Evolutionary conservation across 2,888 invertebrate genomes (phyloP).

Genomic region (Apeira syringaria): DNA sequence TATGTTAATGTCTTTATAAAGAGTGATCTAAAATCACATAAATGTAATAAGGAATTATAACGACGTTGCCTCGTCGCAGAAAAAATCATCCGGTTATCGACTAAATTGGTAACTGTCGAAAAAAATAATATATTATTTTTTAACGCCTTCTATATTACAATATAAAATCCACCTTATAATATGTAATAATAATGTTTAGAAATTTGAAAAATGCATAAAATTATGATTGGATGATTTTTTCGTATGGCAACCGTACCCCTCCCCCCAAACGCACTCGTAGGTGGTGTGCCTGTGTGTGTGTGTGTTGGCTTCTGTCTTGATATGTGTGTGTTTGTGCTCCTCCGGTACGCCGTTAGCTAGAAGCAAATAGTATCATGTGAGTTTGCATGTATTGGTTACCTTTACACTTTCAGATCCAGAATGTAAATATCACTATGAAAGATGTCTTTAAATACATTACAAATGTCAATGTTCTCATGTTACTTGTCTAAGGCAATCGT

Average conservation of each 20-base stretch:
- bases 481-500: background rate
- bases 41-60: slow-evolving; percentile 74
- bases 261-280: slow-evolving; percentile 55
- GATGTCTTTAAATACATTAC: background rate
- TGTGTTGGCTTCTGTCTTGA: slow-evolving; percentile 78
- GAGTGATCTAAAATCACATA: slow-evolving; percentile 76
- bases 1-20: slow-evolving; percentile 81
- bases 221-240: slow-evolving; percentile 38
- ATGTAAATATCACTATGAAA: too few relatives aligned
- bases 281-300: slow-evolving; percentile 73
- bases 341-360: slow-evolving; percentile 77
- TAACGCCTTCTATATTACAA: too few relatives aligned
- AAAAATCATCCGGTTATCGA: slow-evolving; percentile 40
- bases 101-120: slow-evolving; percentile 24
- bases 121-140: background rate
- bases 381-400: slow-evolving; percentile 49
- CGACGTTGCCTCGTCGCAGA: slow-evolving; percentile 58
- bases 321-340: slow-evolving; percentile 78
- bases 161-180: too few relatives aligned
- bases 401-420: too few relatives aligned
- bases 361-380: slow-evolving; percentile 77
- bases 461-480: slow-evolving; percentile 4
- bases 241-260: slow-evolving; percentile 54
- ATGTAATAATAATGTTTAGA: too few relatives aligned
- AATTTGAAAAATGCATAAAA: too few relatives aligned